Percentiles rank a stretch among this genome's conserved stretches.
Conservation (phyloP, 2,888 invertebrate species). For the Eumacrocentrus americanus region DNA sequence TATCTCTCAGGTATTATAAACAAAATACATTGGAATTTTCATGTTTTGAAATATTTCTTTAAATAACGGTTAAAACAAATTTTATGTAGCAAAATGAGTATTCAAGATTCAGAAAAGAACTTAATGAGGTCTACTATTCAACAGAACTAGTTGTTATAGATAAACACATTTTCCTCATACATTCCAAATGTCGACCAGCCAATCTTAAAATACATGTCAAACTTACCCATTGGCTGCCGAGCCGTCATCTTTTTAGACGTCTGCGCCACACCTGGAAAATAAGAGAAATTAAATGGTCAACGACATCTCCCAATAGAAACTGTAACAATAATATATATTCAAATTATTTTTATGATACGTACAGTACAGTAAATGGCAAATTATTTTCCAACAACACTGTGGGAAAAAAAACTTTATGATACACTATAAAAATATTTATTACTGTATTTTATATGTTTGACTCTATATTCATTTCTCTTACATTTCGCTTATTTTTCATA, state of each 20-base stretch:
- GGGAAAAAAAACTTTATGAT: too few species aligned
- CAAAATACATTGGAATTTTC: too few species aligned
- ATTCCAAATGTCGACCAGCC: neutral
- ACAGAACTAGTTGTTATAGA: neutral
- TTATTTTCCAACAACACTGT: neutral
- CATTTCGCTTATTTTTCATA: too few species aligned
- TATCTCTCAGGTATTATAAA: too few species aligned
- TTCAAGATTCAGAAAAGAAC: neutral
- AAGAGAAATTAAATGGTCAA: too few species aligned
- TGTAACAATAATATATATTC: neutral
- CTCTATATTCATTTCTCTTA: too few species aligned
- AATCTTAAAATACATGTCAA: slow-evolving; percentile 1
- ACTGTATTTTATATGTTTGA: too few species aligned
- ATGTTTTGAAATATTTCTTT: neutral
- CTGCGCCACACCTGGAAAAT: slow-evolving; percentile 47
- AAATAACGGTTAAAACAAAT: neutral
- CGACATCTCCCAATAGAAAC: slow-evolving; percentile 16
- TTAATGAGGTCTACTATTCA: too few species aligned
- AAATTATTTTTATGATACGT: neutral
- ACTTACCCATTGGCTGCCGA: slow-evolving; percentile 54
- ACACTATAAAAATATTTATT: too few species aligned
- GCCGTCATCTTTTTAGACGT: slow-evolving; percentile 39
- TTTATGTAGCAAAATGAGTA: neutral
- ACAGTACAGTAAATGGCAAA: neutral
- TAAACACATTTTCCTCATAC: neutral